Percentiles rank a stretch among this genome's conserved stretches.
Evolutionary conservation across 2,113 vertebrate genomes (phyloP).

Genomic region (Leiothrix lutea): DNA sequence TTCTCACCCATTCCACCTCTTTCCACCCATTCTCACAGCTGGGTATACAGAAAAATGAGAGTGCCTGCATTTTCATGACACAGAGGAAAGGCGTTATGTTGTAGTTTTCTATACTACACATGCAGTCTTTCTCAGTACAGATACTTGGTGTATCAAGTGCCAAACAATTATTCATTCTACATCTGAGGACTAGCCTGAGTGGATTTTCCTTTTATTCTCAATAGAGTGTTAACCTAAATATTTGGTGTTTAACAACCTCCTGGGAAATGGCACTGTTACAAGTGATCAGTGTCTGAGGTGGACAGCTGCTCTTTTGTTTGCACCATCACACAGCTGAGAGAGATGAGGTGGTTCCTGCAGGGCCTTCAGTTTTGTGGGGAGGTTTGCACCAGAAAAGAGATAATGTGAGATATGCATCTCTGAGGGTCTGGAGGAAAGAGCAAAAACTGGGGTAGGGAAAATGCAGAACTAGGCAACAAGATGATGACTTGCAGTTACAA

Average conservation of each 20-base stretch:
- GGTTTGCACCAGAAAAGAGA: background rate
- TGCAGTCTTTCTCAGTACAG: background rate
- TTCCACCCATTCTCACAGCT: background rate
- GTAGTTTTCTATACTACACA: background rate
- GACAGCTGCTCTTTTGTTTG: slow-evolving; percentile 12
- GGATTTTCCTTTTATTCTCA: background rate
- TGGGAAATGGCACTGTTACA: background rate
- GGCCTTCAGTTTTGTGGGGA: background rate
- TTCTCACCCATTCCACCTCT: background rate
- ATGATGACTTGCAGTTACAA: background rate
- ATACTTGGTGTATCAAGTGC: background rate
- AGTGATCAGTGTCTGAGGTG: background rate
- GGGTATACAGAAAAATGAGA: background rate
- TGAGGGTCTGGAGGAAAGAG: background rate
- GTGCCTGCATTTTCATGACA: background rate
- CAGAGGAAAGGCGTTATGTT: background rate
- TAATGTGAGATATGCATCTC: background rate
- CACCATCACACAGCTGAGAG: background rate
- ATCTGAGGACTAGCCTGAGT: background rate
- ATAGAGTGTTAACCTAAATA: background rate
- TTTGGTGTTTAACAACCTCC: background rate
- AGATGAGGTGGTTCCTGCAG: background rate
- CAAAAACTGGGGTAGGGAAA: background rate
- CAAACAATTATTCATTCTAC: background rate
- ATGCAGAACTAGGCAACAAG: background rate